Percentiles rank a stretch among this genome's conserved stretches.
Conservation (phyloP, 2,888 invertebrate genomes). For the Cheilosia grossa region DNA sequence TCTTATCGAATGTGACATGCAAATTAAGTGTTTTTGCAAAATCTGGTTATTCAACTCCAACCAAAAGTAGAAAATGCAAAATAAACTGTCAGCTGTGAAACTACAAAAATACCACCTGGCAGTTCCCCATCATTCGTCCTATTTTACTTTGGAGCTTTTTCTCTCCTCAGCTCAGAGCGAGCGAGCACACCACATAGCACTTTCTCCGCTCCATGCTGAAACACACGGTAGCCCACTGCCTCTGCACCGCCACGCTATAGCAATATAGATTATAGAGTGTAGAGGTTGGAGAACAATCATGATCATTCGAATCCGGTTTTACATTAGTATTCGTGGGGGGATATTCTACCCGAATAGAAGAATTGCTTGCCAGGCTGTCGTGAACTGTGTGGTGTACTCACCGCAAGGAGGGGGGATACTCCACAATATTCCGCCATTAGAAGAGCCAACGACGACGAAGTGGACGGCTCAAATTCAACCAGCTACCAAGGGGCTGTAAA, state of each 20-base stretch:
- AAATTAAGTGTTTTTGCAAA: no score
- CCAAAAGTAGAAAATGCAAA: neutral
- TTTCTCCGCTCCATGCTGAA: constrained; percentile 48
- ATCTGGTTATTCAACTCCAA: no score
- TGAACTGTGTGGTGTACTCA: constrained; percentile 10
- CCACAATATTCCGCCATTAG: constrained; percentile 33
- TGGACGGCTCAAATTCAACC: constrained; percentile 2
- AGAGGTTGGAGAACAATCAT: constrained; percentile 13
- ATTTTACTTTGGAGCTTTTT: constrained; percentile 62
- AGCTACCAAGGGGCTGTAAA: constrained; percentile 64
- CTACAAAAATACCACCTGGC: constrained; percentile 29
- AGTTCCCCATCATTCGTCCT: constrained; percentile 45
- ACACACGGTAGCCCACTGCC: neutral
- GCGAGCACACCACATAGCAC: constrained; percentile 18
- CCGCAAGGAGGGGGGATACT: constrained; percentile 12
- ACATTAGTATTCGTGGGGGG: constrained; percentile 56
- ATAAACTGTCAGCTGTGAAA: neutral
- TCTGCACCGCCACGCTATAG: neutral
- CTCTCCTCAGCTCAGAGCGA: constrained; percentile 27
- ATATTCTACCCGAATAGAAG: constrained; percentile 68
- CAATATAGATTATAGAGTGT: no score
- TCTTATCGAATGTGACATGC: no score
- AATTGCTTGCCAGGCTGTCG: constrained; percentile 40
- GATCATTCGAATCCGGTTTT: constrained; percentile 64
- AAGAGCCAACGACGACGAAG: constrained; percentile 1